Evolutionary conservation across 2,888 invertebrate species (phyloP), one percentile per base, ranked within the genome.

Genomic region (Apotomis turbidana): DNA sequence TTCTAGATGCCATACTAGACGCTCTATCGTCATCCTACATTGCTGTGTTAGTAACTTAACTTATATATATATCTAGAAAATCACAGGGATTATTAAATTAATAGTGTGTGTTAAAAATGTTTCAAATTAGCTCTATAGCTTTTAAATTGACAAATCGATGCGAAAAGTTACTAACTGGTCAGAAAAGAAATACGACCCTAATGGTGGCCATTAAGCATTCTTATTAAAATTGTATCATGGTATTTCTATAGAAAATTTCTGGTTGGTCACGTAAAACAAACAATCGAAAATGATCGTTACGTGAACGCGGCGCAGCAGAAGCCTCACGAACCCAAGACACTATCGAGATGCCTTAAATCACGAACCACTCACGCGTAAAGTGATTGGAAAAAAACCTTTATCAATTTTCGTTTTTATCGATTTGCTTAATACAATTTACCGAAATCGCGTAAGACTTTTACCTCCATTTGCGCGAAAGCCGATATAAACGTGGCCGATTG

Each of bases 311-410:
- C 73, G 71, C 74, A 49, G 71, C 62, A 75, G 76, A 74, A 70
- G 78, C 79, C 79, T 83, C 79, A 81, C 80, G 78, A 77, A 79
- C 76, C 69, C 76, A 73, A 78, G 76, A 76, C 76, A 78, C 77
- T 80, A 83, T 78, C 79, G 80, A 82, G 83, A 84, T 82, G 81
- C 77, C 80, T 83, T 82, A 86, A 88, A 87, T 87, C 87, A 88
- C 88, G 87, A 88, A 85, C 78, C 90, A 91, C 91, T 91, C 89
- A 90, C 88, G 87, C 87, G 87, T 86, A 85, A 90, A 90, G 85
- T 85, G 85, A 86, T 83, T 83, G 85, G 78, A 85, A 87, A 85
- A 82, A 83, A 78, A 78, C 78, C 74, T 72, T 81, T 83, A 82
- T 81, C 81, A 81, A 83, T 83, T 86, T 85, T 82, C 80, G 78